A percentile compares a stretch with the other conserved stretches of the same genome.
These are phyloP conservation scores for Lipophrys pholis DNA, from an alignment of 2,113 vertebrate genomes.

Conservation along the genomic window DNA sequence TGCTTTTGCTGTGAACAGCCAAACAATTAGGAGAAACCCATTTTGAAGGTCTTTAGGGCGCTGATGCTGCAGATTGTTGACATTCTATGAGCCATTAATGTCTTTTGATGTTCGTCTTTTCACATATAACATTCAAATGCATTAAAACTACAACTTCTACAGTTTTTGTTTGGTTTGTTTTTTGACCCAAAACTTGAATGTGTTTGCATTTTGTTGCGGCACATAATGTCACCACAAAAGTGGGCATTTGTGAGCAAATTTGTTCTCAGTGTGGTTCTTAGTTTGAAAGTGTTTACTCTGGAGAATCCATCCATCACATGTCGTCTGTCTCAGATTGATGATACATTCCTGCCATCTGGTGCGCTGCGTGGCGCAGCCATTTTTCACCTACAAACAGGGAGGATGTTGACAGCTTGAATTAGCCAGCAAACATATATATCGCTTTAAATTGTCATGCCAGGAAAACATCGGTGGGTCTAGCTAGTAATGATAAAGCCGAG, in stretches of 20 bases:
- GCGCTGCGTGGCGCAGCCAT: constrained; percentile 78
- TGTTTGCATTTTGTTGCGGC: constrained; percentile 20
- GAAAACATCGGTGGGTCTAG: constrained; percentile 72
- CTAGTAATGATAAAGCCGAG: constrained; percentile 76
- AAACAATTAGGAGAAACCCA: too few species aligned
- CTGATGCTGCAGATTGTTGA: too few species aligned
- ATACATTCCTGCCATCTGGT: constrained; percentile 81
- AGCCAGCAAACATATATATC: constrained; percentile 79
- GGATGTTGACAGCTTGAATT: constrained; percentile 81
- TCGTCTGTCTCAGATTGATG: constrained; percentile 80
- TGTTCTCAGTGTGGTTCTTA: neutral
- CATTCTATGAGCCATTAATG: too few species aligned
- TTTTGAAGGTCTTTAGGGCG: too few species aligned
- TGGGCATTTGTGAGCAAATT: neutral
- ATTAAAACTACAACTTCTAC: too few species aligned
- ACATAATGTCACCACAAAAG: constrained; percentile 41
- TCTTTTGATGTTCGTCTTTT: too few species aligned
- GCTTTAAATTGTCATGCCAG: constrained; percentile 77
- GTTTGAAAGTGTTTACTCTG: constrained; percentile 71
- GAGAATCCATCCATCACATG: constrained; percentile 79
- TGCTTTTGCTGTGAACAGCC: too few species aligned
- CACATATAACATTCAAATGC: too few species aligned
- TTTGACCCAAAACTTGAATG: constrained; percentile 1
- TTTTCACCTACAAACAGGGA: constrained; percentile 82
- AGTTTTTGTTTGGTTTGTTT: too few species aligned